These are phyloP conservation scores for Amazona guildingii DNA, from an alignment of 2,113 vertebrate genomes.

Conservation along the genomic window DNA sequence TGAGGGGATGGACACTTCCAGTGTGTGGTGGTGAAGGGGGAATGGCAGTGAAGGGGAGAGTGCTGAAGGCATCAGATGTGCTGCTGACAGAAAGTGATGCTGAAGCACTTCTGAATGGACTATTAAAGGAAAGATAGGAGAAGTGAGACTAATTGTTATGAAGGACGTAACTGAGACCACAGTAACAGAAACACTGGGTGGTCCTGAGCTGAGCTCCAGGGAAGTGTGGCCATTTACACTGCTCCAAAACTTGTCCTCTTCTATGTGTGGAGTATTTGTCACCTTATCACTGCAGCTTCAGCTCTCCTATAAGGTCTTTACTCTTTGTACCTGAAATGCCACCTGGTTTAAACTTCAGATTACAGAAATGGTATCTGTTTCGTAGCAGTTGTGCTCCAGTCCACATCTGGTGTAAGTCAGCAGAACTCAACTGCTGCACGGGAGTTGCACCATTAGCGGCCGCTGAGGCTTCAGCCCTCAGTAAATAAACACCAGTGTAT, in stretches of 20 bases:
- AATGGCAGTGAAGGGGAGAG: not conserved
- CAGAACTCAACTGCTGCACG: not conserved
- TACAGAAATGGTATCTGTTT: not conserved
- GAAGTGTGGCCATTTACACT: not conserved
- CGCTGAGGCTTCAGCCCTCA: not conserved
- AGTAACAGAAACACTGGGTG: not conserved
- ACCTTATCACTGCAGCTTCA: not conserved
- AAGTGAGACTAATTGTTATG: not conserved
- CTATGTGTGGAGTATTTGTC: not conserved
- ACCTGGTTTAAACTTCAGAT: not conserved
- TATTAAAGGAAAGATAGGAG: not conserved
- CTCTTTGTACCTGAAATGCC: not conserved
- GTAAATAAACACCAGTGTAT: constrained; percentile 1
- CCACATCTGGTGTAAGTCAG: constrained; percentile 15
- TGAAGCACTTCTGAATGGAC: not conserved
- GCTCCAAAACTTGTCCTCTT: not conserved
- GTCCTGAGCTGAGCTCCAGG: not conserved
- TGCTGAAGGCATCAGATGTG: fast-evolving
- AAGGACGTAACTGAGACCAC: not conserved
- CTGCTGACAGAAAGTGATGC: not conserved
- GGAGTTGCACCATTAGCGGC: not conserved
- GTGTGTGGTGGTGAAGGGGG: fast-evolving
- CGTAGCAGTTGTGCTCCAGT: not conserved
- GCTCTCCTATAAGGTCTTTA: not conserved
- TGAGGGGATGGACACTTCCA: not conserved